Base-by-base conservation (phyloP, 2,888 invertebrate genomes). In the Aporophyla nigra region DNA sequence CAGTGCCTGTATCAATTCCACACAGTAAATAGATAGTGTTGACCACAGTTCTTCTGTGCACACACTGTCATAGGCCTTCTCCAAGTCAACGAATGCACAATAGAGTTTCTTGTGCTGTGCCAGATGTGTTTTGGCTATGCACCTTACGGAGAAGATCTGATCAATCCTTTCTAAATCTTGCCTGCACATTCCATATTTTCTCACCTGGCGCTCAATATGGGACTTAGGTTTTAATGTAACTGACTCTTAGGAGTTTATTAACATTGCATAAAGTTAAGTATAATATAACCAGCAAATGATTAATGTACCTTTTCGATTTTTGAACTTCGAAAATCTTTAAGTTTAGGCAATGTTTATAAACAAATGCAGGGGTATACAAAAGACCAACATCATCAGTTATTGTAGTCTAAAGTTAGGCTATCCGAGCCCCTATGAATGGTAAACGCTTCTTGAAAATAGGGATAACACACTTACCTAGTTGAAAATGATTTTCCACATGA, bases 401-500 rank as follows among this genome's bases (percentile, higher is more conserved):
- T 66, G 16, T 12, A n/a, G 19, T 46, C 5, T 65, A 49, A 70
- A 65, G 16, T 21, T 43, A 19, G 19, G 19, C 5, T 2, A 19
- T 27, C n/a, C n/a, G 7, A 62, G 33, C 33, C 19, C 16, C 14
- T 9, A 24, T 24, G 46, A 24, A 24, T 24, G 19, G 12, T 66
- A 65, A 27, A 27, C 7, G 2, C 14, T 33, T 27, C 27, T 33
- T 66, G n/a, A 10, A 6, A n/a, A 51, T 16, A 67, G 3, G 1
- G 5, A n/a, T 53, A 14, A 53, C 10, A 68, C 14, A 59, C 80
- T 75, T 74, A 91, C 92, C 91, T 86, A 7, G 91, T 92, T 51
- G 92, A 87, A 76, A 92, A 92, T 2, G 91, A 84, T 77, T 91
- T 91, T 0, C 87, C 90, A 74, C 92, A 92, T 27, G 75, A 59